These are phyloP conservation scores for Druceiella hillmani DNA, from an alignment of 2,888 invertebrate species.

Conservation along the genomic window DNA sequence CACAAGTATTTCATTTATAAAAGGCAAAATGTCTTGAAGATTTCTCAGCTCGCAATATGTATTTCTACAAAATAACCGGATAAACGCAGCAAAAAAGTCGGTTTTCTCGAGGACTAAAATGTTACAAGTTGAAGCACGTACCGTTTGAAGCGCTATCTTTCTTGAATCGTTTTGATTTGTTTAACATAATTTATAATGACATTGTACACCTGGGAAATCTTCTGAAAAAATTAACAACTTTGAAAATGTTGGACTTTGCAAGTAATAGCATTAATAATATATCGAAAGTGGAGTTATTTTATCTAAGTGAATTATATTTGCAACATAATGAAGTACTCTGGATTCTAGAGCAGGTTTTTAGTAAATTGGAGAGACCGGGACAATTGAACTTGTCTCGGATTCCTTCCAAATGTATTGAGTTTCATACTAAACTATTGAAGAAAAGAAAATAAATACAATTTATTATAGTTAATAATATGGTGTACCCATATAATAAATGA, in stretches of 20 bases:
- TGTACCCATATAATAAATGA: no score
- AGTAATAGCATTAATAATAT: slow-evolving; percentile 78
- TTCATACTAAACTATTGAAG: no score
- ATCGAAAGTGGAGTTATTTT: slow-evolving; percentile 69
- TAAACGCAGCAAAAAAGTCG: slow-evolving; percentile 74
- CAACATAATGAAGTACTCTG: slow-evolving; percentile 79
- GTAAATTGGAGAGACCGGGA: slow-evolving; percentile 68
- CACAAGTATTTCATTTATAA: slow-evolving; percentile 40
- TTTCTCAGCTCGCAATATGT: slow-evolving; percentile 71
- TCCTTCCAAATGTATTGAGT: slow-evolving; percentile 76
- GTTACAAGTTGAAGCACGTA: slow-evolving; percentile 71
- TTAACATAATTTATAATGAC: slow-evolving; percentile 82
- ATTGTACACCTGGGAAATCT: slow-evolving; percentile 79
- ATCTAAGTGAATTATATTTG: slow-evolving; percentile 73
- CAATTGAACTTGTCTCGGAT: slow-evolving; percentile 74
- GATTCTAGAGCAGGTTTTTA: slow-evolving; percentile 74
- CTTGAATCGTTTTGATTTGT: slow-evolving; percentile 69
- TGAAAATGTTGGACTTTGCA: slow-evolving; percentile 77
- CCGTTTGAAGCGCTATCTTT: slow-evolving; percentile 81
- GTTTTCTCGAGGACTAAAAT: slow-evolving; percentile 72
- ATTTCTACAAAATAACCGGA: slow-evolving; percentile 69
- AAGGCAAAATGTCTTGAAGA: slow-evolving; percentile 72
- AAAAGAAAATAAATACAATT: slow-evolving; percentile 10
- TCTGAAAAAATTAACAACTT: slow-evolving; percentile 65
- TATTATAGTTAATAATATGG: no score